Base-by-base conservation (phyloP, 2,888 invertebrate genomes). In the Andricus quercusramuli region DNA sequence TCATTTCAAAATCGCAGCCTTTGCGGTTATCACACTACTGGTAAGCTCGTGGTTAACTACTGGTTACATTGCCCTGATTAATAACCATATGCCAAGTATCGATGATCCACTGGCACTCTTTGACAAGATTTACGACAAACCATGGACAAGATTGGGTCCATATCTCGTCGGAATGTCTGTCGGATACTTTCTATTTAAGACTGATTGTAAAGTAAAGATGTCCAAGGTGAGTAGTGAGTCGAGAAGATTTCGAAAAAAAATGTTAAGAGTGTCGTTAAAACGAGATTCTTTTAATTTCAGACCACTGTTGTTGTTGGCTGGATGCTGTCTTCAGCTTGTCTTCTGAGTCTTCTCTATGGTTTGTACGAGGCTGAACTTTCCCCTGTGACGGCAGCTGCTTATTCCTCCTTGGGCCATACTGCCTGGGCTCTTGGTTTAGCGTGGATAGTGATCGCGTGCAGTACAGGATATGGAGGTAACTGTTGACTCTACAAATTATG, bases 41-140 rank as follows among this genome's bases (percentile, higher is more conserved):
- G 88, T 96, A 2, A 96, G 97, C 56, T 97, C 97, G 0, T 96
- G 97, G 94, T 91, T 95, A 81, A 97, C 97, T 0, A 97, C 97
- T 0, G 97, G 96, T 47, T 95, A 96, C 90, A 96, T 97, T 64
- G 97, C 97, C 0, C 96, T 95, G 91, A 95, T 94, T 86, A 96
- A 96, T 91, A 96, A 96, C 86, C 97, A 97, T 92, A 95, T 96
- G 90, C 97, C 97, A 11, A 94, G 93, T 92, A 95, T 95, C 22
- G 97, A 97, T 88, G 97, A 97, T 90, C 97, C 97, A 0, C 93
- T 97, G 90, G 97, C 97, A 0, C 94, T 97, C 77, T 97, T 97
- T 91, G 97, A 97, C 93, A 97, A 97, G 93, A 96, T 97, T 86
- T 97, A 97, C 92, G 97, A 97, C 93, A 97, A 97, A 92, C 97